These are phyloP conservation scores for Pangasius krempfi DNA, from an alignment of 2,797 vertebrate species.

Conservation along the genomic window DNA sequence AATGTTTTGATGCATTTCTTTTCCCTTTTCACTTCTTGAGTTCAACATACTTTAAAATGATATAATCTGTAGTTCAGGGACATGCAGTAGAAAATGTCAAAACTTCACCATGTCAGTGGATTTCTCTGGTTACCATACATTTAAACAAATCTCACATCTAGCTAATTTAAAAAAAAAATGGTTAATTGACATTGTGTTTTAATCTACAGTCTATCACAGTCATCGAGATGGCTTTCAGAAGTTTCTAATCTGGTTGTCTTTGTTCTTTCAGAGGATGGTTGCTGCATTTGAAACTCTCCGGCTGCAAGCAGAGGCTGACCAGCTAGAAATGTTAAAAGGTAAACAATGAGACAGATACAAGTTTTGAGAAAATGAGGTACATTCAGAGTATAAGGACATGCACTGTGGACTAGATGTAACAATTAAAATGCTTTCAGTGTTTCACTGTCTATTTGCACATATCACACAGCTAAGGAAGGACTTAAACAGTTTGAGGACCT, in stretches of 20 bases:
- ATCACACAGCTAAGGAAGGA: conserved; percentile 81
- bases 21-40: background rate
- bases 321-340: conserved; percentile 85
- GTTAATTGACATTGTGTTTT: background rate
- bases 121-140: background rate
- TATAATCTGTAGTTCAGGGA: background rate
- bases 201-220: background rate
- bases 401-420: background rate
- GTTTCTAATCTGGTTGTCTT: conserved; percentile 13
- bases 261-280: conserved; percentile 80
- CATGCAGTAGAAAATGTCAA: background rate
- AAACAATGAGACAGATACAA: conserved; percentile 47
- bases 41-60: background rate
- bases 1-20: background rate
- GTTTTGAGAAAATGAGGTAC: background rate
- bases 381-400: background rate
- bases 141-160: background rate
- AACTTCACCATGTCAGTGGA: background rate
- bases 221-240: background rate
- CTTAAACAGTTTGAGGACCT: conserved; percentile 79
- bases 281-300: conserved; percentile 85
- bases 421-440: background rate
- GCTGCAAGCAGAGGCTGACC: conserved; percentile 81
- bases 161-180: background rate
- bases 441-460: conserved; percentile 34